A percentile compares a stretch with the other conserved stretches of the same genome.
phyloP scores from a whole-genome alignment of 2,797 vertebrate species.

The Naso thynnoides region DNA sequence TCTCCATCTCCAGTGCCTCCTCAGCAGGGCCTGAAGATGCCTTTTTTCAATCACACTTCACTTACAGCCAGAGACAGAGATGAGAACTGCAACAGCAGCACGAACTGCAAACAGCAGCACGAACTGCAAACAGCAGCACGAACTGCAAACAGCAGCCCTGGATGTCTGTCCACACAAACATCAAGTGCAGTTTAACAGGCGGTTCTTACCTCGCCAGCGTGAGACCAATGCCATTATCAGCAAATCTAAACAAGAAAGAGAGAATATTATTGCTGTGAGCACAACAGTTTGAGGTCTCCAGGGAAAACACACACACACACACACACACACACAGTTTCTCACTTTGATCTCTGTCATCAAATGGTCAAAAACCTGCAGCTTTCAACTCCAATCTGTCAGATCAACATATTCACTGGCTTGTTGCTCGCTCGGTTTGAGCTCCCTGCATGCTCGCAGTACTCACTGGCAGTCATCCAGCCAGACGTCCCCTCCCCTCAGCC shows the following conservation, averaged over 20 bases:
- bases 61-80: slow-evolving; percentile 28
- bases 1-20: slow-evolving; percentile 50
- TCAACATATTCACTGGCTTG: not conserved
- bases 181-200: slow-evolving; percentile 31
- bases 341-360: slow-evolving; percentile 24
- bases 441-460: slow-evolving; percentile 64
- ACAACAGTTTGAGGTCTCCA: slow-evolving; percentile 1
- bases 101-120: not conserved
- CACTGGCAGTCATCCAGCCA: slow-evolving; percentile 97
- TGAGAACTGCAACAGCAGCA: no score
- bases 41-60: slow-evolving; percentile 74
- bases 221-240: slow-evolving; percentile 96
- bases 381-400: not conserved
- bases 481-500: slow-evolving; percentile 96
- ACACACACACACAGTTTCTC: slow-evolving; percentile 15
- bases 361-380: not conserved
- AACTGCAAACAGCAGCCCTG: slow-evolving; percentile 53
- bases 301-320: slow-evolving; percentile 1
- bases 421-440: no score
- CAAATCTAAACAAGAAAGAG: slow-evolving; percentile 86
- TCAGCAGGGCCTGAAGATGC: slow-evolving; percentile 66
- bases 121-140: not conserved
- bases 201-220: slow-evolving; percentile 93
- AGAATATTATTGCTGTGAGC: slow-evolving; percentile 32
- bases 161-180: slow-evolving; percentile 43